Conservation (phyloP, 2,797 vertebrate species). For the Smutsia temminckii region DNA sequence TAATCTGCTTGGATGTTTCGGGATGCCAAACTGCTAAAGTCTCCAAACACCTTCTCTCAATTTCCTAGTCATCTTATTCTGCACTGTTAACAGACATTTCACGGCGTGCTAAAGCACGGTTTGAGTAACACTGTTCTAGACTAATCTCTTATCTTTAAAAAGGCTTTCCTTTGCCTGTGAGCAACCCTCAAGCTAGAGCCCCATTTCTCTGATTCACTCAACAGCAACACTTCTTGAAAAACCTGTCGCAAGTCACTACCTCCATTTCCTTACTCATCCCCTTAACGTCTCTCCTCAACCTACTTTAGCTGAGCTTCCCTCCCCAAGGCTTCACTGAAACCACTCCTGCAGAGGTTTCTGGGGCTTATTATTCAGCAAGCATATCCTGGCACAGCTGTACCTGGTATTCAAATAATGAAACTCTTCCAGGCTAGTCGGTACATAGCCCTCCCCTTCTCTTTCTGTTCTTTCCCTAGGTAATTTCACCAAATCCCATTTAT, state of each 20-base stretch:
- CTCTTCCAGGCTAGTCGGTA: background rate
- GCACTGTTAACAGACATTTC: background rate
- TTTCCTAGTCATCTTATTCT: background rate
- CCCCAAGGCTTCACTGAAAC: background rate
- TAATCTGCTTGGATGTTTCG: background rate
- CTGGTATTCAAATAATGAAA: background rate
- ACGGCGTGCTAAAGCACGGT: no score
- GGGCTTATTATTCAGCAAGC: background rate
- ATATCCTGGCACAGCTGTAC: background rate
- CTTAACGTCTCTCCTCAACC: background rate
- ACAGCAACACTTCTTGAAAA: background rate
- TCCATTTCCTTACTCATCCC: background rate
- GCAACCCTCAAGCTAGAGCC: background rate
- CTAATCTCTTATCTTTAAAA: background rate
- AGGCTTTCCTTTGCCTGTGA: background rate
- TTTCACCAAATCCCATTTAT: background rate
- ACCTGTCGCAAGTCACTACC: background rate
- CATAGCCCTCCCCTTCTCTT: background rate
- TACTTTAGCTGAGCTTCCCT: background rate
- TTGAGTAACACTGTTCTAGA: background rate
- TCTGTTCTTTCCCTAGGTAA: background rate
- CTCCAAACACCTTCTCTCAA: background rate
- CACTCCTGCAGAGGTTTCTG: background rate
- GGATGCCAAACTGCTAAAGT: background rate
- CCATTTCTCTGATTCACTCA: background rate